Conservation (phyloP, 2,113 vertebrate species). For the Rhombomys opimus region DNA sequence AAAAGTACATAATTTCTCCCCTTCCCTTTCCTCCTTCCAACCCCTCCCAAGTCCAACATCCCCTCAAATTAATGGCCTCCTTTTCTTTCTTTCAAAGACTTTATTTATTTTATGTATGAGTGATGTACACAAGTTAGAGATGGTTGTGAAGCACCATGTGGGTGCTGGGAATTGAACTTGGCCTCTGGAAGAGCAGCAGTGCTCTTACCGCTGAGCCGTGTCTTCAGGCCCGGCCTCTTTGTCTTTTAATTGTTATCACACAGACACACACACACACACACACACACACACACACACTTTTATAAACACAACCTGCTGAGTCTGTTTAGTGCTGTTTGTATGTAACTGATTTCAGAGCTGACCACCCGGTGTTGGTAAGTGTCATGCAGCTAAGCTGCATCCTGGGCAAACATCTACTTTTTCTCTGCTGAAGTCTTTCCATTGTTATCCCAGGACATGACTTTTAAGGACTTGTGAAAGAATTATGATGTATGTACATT, state of each 20-base stretch:
- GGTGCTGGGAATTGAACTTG: no score
- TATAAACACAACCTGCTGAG: background rate
- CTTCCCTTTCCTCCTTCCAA: background rate
- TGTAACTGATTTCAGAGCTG: background rate
- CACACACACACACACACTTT: background rate
- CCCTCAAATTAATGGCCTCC: background rate
- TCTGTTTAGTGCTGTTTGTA: background rate
- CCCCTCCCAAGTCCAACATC: background rate
- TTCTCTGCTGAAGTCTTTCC: background rate
- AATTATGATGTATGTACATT: background rate
- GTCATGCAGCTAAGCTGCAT: background rate
- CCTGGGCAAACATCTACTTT: background rate
- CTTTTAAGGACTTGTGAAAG: conserved; percentile 1
- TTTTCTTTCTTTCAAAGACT: background rate
- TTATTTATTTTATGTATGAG: no score
- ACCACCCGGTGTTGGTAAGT: background rate
- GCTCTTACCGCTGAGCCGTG: no score
- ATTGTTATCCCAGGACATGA: background rate
- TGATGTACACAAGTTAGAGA: no score
- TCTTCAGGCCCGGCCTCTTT: no score
- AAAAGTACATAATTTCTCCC: background rate
- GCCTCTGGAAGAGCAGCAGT: no score
- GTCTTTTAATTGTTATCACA: no score
- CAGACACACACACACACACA: background rate
- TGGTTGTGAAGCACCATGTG: no score